Base-by-base conservation (phyloP, 2,888 invertebrate species). In the Spialia ferax region DNA sequence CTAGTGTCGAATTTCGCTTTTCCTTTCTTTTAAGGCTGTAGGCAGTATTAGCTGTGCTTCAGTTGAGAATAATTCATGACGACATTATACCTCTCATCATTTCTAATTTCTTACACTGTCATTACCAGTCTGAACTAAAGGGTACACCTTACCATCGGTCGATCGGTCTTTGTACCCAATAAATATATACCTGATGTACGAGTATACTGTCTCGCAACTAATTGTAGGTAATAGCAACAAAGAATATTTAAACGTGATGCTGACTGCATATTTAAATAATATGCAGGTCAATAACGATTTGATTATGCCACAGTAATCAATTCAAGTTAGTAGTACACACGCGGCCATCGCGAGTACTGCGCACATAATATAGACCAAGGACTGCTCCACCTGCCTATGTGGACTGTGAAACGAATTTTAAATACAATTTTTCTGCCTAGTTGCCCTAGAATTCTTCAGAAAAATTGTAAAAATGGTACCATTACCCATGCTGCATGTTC, bases 221-320 rank as follows among this genome's bases (percentile, higher is more conserved):
- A 6, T 26, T 26, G 15, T 6, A 45, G 3, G 15, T 6, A 45
- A 7, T 18, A 18, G 48, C 10, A 48, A 20, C 48, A 48, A 20
- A 48, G 1, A 35, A 35, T 42, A 42, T 20, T 48, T n/a, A 20
- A 22, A 22, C 13, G n/a, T 50, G 22, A 22, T 50, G 50, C 50
- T 50, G 20, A 50, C 50, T 50, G 20, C 22, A 50, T 50, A 22
- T 22, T 20, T 22, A 50, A 50, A 50, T 22, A 22, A 13, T 50
- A 50, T 50, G 50, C 50, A 50, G 50, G 50, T 50, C 50, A 50
- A 50, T 50, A 50, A 23, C 20, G 50, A 50, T 50, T 50, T 20
- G 48, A 23, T 54, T 54, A 23, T 54, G 26, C 52, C 23, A 23
- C 4, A 11, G 48, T 50, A 50, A 50, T 50, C 50, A 23, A 50